Percentiles rank a stretch among this genome's conserved stretches.
These are phyloP conservation scores for Trogon surrucura DNA, from an alignment of 2,113 vertebrate species.

Conservation along the genomic window DNA sequence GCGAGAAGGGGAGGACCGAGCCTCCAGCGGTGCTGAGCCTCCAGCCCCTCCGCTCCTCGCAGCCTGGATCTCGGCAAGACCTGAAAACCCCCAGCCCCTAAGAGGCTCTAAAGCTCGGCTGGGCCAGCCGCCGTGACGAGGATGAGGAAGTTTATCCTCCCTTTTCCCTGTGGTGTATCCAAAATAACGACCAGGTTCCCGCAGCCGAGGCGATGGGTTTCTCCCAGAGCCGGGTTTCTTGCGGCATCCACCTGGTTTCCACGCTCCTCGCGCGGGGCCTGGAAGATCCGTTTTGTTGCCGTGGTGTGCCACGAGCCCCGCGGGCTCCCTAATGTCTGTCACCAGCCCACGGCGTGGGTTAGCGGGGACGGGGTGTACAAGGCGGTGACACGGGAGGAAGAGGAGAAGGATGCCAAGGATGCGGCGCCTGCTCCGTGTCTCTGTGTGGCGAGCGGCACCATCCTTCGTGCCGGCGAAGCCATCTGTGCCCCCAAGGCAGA, in stretches of 20 bases:
- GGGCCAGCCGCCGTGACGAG: background rate
- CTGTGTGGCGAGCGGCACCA: background rate
- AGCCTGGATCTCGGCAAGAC: background rate
- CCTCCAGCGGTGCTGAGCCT: background rate
- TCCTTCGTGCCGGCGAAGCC: background rate
- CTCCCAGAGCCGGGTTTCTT: conserved; percentile 38
- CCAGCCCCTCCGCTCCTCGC: background rate
- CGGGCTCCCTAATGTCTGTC: background rate
- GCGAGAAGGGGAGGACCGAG: background rate
- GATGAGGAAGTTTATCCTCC: background rate
- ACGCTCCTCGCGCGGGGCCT: background rate
- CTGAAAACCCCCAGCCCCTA: background rate
- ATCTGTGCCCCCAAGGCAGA: background rate
- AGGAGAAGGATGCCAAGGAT: background rate
- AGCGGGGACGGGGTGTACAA: background rate
- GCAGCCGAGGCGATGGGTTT: background rate
- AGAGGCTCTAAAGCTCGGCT: background rate
- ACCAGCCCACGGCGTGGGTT: background rate
- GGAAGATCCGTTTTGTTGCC: conserved; percentile 53
- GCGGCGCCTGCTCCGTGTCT: background rate
- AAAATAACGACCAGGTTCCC: conserved; percentile 22
- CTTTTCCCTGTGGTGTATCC: conserved; percentile 10
- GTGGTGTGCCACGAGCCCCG: conserved; percentile 7
- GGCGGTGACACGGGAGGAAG: background rate
- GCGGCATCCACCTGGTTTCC: conserved; percentile 27